Conservation (phyloP, 2,113 vertebrate genomes). For the Sinocyclocheilus rhinocerous region DNA sequence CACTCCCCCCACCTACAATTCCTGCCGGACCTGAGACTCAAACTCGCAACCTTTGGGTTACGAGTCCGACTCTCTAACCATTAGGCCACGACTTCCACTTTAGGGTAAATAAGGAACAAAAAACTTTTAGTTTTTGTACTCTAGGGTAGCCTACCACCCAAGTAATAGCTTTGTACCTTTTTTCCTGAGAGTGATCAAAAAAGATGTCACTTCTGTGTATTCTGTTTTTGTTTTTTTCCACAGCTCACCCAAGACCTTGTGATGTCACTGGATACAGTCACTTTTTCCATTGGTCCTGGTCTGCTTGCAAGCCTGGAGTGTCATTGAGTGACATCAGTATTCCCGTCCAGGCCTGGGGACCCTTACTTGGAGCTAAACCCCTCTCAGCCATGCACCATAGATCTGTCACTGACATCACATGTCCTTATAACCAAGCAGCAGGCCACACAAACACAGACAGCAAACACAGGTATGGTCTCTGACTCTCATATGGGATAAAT, state of each 20-base stretch:
- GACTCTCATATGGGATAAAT: slow-evolving; percentile 7
- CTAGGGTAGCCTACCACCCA: no score
- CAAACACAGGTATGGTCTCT: slow-evolving; percentile 28
- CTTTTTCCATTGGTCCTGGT: slow-evolving; percentile 38
- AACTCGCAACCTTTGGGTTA: no score
- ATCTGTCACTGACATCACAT: slow-evolving; percentile 41
- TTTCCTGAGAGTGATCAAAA: background rate
- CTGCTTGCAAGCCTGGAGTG: slow-evolving; percentile 44
- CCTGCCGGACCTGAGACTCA: no score
- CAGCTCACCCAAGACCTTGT: slow-evolving; percentile 37
- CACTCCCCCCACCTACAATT: no score
- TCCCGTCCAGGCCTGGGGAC: slow-evolving; percentile 40
- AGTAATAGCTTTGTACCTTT: no score
- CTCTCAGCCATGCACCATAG: slow-evolving; percentile 30
- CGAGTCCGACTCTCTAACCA: no score
- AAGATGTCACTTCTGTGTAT: background rate
- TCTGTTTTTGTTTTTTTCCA: slow-evolving; percentile 19
- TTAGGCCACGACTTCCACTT: no score
- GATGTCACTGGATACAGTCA: slow-evolving; percentile 28
- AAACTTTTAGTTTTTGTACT: no score
- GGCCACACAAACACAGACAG: slow-evolving; percentile 22
- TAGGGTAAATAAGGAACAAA: no score
- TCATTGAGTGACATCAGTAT: slow-evolving; percentile 35
- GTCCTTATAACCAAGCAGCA: slow-evolving; percentile 38
- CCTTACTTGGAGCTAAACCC: slow-evolving; percentile 23